phyloP scores from a whole-genome alignment of 2,113 vertebrate species.

The cat (Felis catus) region F.catus_Fca126_mat1.0 CM031419.1:201651501-201652000 shows the following conservation, averaged over 20 bases:
- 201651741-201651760: neutral
- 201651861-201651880: neutral
- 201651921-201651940: neutral
- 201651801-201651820: neutral
- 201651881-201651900: neutral
- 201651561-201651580: neutral
- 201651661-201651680: neutral
- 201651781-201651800: neutral
- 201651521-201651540: neutral
- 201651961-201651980: neutral
- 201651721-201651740: neutral
- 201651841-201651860: neutral
- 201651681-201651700: neutral
- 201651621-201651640: neutral
- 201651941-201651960: neutral
- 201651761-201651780: neutral
- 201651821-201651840: neutral
- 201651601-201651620: neutral
- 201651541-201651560: neutral
- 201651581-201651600: neutral
- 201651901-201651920: neutral
- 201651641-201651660: neutral
- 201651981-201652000: slow-evolving; percentile 25
- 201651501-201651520: neutral
- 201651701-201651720: neutral